phyloP scores from a whole-genome alignment of 2,797 vertebrate genomes.

The Apogon hyalosoma region DNA sequence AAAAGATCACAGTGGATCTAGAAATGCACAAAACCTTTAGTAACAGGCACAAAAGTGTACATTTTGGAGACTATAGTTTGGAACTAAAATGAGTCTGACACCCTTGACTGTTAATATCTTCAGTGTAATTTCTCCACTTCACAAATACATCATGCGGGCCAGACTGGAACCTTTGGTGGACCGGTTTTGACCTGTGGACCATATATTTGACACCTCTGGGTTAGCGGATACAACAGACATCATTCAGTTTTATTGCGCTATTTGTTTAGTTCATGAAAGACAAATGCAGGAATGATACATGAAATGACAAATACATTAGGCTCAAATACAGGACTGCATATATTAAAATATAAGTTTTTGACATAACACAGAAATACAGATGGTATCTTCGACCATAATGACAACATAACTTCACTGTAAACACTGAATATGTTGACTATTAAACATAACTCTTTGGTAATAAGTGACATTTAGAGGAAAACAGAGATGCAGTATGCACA shows the following conservation, averaged over 20 bases:
- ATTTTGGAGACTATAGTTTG: too few species aligned
- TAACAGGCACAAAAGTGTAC: too few species aligned
- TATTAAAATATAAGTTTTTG: conserved; percentile 30
- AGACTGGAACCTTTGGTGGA: too few species aligned
- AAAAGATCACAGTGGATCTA: too few species aligned
- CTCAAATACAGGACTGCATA: conserved; percentile 47
- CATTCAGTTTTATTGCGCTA: conserved; percentile 3
- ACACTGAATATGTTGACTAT: conserved; percentile 39
- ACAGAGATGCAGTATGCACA: conserved; percentile 14
- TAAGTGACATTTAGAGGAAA: conserved; percentile 15
- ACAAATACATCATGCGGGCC: too few species aligned
- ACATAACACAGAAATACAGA: conserved; percentile 17
- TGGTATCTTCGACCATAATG: conserved; percentile 5
- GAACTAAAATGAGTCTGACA: too few species aligned
- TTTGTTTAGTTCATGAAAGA: conserved; percentile 41
- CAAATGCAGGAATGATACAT: conserved; percentile 24
- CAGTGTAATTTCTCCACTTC: too few species aligned
- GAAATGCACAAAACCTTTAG: too few species aligned
- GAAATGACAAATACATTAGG: conserved; percentile 37
- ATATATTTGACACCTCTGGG: too few species aligned
- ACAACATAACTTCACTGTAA: conserved; percentile 32
- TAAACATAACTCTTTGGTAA: conserved; percentile 59
- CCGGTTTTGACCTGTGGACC: too few species aligned
- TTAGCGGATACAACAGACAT: neutral
- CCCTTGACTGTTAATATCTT: too few species aligned